These are phyloP conservation scores for Noctua comes DNA, from an alignment of 2,888 invertebrate genomes.

Conservation along the genomic window DNA sequence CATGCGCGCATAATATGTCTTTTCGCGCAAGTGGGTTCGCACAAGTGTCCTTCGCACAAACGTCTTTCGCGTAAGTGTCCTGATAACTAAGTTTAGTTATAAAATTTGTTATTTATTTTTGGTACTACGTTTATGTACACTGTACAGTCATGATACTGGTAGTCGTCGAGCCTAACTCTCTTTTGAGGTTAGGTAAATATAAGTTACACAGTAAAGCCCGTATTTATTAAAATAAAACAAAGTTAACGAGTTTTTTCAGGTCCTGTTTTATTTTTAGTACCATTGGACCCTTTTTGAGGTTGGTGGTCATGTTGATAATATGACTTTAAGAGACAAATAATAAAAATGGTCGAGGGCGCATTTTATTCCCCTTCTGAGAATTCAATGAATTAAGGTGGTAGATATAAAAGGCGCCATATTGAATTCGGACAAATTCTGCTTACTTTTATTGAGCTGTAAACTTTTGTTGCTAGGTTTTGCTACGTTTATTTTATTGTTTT, in stretches of 20 bases:
- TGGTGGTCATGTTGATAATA: slow-evolving; percentile 52
- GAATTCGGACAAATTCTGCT: slow-evolving; percentile 43
- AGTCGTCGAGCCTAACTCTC: neutral
- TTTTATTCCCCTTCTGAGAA: slow-evolving; percentile 31
- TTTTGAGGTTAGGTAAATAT: slow-evolving; percentile 12
- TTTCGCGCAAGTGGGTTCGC: too few species aligned
- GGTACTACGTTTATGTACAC: neutral
- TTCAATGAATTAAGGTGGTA: slow-evolving; percentile 44
- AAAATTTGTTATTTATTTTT: neutral
- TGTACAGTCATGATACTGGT: neutral
- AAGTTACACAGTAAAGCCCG: slow-evolving; percentile 10
- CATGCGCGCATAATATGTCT: too few species aligned
- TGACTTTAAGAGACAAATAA: slow-evolving; percentile 44
- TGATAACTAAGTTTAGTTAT: too few species aligned
- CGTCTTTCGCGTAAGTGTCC: neutral
- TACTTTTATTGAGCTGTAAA: slow-evolving; percentile 43
- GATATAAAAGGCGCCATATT: slow-evolving; percentile 33
- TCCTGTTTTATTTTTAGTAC: slow-evolving; percentile 41
- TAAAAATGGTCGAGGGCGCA: slow-evolving; percentile 38
- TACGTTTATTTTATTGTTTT: slow-evolving; percentile 24
- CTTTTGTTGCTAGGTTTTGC: slow-evolving; percentile 5
- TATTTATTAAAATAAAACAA: slow-evolving; percentile 44
- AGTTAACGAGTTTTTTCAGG: slow-evolving; percentile 57
- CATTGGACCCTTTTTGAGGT: slow-evolving; percentile 43
- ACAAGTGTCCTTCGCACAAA: too few species aligned